A percentile compares a stretch with the other conserved stretches of the same genome.
These are phyloP conservation scores for Agrypnia vestita DNA, from an alignment of 1,140 invertebrate species.

Conservation along the genomic window DNA sequence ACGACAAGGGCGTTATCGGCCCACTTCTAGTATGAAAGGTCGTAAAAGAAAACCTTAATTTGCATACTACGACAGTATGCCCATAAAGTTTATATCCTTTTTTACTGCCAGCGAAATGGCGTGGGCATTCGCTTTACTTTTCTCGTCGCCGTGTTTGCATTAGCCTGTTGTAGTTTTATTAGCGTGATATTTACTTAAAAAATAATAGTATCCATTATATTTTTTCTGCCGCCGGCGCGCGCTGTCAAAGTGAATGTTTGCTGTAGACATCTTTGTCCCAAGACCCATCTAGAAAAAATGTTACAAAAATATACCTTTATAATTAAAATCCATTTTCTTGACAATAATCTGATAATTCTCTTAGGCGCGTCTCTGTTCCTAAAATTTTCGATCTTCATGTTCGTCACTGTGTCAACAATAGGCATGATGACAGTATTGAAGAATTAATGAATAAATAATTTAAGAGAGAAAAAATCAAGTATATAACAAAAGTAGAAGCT, in stretches of 20 bases:
- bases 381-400: too few species aligned
- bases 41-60: slow-evolving; percentile 58
- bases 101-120: slow-evolving; percentile 54
- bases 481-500: too few species aligned
- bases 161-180: slow-evolving; percentile 43
- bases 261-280: too few species aligned
- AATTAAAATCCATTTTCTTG: too few species aligned
- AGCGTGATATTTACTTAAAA: slow-evolving; percentile 37
- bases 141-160: slow-evolving; percentile 27
- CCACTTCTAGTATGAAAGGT: slow-evolving; percentile 21
- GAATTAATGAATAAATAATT: too few species aligned
- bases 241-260: slow-evolving; percentile 2
- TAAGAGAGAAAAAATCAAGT: too few species aligned
- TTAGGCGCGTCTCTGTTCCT: too few species aligned
- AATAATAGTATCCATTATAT: slow-evolving; percentile 31
- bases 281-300: too few species aligned
- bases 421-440: too few species aligned
- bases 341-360: too few species aligned
- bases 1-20: slow-evolving; percentile 27
- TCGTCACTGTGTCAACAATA: too few species aligned
- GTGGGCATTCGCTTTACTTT: background rate
- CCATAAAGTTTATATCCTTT: slow-evolving; percentile 58
- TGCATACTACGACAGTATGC: slow-evolving; percentile 58
- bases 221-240: background rate
- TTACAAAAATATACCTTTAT: too few species aligned